Base-by-base conservation (phyloP, 30 jellyfish, hydroid and myxozoan species). In the Aurelia coerulea region DNA sequence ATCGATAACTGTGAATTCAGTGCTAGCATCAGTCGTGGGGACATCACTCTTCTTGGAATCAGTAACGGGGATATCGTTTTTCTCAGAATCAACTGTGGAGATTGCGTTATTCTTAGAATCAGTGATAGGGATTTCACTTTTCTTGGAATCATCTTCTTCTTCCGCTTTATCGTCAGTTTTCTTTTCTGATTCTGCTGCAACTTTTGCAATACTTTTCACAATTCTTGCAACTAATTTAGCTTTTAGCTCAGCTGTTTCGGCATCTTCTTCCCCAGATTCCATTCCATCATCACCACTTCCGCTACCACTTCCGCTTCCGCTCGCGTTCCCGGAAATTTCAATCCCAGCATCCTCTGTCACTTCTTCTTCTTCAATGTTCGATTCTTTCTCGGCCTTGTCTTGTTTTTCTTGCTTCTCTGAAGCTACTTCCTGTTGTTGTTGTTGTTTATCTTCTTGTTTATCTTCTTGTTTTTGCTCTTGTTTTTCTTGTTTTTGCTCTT, bases 121-220 rank as follows among this genome's bases (percentile, higher is more conserved):
- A 46, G 56, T 46, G 12, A 46, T 46, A 0, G 56, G 56, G 56
- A 46, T 46, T 2, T 46, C 56, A 46, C 56, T 46, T 12, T 60
- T 32, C 18, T 35, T 72, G 42, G 74, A 41, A 39, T 70, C 78
- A 7, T 13, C 41, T 5, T 41, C 74, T 4, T 67, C 75, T 5
- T 34, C 62, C 52, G 10, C 83, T 14, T 54, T 52, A 35, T 53
- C 62, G 35, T 19, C 60, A 11, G 53, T 13, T 13, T 37, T 37
- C 56, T 62, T 32, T 56, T 31, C 62, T 64, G 42, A 35, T 49
- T 58, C 73, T 12, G 18, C 75, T 60, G 70, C 70, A 60, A 23
- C 94, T 75, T 90, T 83, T 16, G 95, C 97, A 84, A 90, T 73
- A 41, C 81, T 79, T n/a, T 58, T 65, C 6, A 90, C 97, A 42